A percentile compares a stretch with the other conserved stretches of the same genome.
These are phyloP conservation scores for Rhipidura dahli DNA, from an alignment of 2,113 vertebrate species.

Conservation along the genomic window DNA sequence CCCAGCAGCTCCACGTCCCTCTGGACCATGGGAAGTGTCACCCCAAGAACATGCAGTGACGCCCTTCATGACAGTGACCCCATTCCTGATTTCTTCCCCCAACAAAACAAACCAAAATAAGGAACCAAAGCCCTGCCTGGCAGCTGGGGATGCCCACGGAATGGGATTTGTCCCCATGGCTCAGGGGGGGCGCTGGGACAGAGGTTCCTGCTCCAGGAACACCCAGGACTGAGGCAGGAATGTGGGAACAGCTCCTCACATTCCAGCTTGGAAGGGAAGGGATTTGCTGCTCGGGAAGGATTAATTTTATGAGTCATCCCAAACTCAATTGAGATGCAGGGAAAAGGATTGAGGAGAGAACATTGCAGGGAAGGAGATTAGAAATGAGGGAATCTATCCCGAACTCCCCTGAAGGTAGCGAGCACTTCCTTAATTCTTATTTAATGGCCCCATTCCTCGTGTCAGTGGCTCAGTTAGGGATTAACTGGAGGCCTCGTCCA, in stretches of 20 bases:
- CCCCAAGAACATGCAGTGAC: neutral
- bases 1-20: neutral
- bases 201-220: neutral
- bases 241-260: neutral
- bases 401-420: neutral
- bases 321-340: slow-evolving; percentile 43
- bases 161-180: neutral
- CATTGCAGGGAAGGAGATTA: slow-evolving; percentile 17
- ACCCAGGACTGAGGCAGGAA: neutral
- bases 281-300: slow-evolving; percentile 32
- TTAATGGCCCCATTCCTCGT: slow-evolving; percentile 28
- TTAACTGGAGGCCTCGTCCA: neutral
- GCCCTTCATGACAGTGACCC: neutral
- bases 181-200: neutral
- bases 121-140: neutral
- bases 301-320: slow-evolving; percentile 65
- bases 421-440: slow-evolving; percentile 30
- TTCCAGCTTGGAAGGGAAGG: neutral
- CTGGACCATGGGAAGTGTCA: neutral
- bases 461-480: neutral
- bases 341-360: slow-evolving; percentile 34
- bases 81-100: neutral
- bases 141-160: neutral
- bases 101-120: neutral
- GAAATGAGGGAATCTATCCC: slow-evolving; percentile 19